Percentiles rank a stretch among this genome's conserved stretches.
These are phyloP conservation scores for Urophycis tenuis DNA, from an alignment of 2,797 vertebrate species.

Conservation along the genomic window DNA sequence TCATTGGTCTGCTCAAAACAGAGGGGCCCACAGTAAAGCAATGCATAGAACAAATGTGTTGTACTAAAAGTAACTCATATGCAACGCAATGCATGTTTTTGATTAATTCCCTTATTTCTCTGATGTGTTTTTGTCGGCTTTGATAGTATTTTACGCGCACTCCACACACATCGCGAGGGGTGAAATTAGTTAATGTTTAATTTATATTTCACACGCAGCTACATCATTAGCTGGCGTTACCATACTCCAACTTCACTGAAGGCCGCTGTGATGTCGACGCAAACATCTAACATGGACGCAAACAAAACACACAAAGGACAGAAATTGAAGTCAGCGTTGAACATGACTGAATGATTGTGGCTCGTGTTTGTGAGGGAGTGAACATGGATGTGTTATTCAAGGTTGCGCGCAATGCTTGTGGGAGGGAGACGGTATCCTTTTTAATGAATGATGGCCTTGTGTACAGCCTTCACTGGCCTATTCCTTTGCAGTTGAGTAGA, in stretches of 20 bases:
- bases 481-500: background rate
- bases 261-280: background rate
- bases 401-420: background rate
- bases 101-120: background rate
- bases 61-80: background rate
- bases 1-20: no score
- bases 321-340: background rate
- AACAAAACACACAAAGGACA: background rate
- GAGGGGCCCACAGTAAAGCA: no score
- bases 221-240: background rate
- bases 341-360: no score
- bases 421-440: background rate
- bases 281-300: background rate
- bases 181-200: background rate
- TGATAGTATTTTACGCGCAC: background rate
- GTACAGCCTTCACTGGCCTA: background rate
- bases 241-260: background rate
- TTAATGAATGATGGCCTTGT: background rate
- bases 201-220: background rate
- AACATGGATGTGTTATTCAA: background rate
- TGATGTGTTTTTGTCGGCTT: background rate
- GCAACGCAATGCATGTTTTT: background rate
- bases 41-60: no score
- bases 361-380: background rate
- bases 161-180: background rate